Evolutionary conservation across 2,797 vertebrate species (phyloP), one percentile per base, ranked within the genome.

Genomic region (Nothura maculosa): DNA sequence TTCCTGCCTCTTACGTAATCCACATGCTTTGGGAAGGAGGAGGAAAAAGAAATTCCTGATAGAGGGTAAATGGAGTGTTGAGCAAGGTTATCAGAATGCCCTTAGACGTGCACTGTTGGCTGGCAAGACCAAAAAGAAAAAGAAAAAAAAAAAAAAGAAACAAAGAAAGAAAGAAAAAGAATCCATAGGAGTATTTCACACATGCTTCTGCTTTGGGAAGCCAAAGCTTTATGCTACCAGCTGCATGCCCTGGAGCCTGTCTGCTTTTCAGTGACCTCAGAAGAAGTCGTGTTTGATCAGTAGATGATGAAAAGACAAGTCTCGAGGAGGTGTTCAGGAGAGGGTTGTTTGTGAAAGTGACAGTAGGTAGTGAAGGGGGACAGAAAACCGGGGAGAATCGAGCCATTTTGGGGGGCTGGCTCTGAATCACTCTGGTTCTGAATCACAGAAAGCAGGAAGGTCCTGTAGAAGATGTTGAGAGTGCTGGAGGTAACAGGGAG

Each of bases 1-100:
- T 95, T 85, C 84, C 75, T 89, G 69, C 40, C 69, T 94, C 87
- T 92, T 95, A 90, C 83, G 93, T 93, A 97, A 93, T 96, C 55
- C 88, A 81, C 61, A 88, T 58, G 82, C 85, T 94, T 91, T 0
- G 4, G 68, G 43, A 61, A 80, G 40, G 43, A 80, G 42, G 30
- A 66, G 58, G 63, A 42, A 70, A 87, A 69, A 92, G 74, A 87
- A 96, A 94, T 50, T 84, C 81, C 87, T 70, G 36, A 77, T 86
- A 8, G 74, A 54, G 64, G 81, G 74, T 78, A 82, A 84, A 79
- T 21, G 63, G 38, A 40, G 52, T 48, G 68, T 84, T 84, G 67
- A 82, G 55, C 34, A 3, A 78, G 79, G 75, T 87, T 93, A 92
- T 61, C 54, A 0, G 68, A 50, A 80, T 34, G 75, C 61, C 86